Base-by-base conservation (phyloP, 1,140 invertebrate genomes). In the Papilio xuthus region DNA sequence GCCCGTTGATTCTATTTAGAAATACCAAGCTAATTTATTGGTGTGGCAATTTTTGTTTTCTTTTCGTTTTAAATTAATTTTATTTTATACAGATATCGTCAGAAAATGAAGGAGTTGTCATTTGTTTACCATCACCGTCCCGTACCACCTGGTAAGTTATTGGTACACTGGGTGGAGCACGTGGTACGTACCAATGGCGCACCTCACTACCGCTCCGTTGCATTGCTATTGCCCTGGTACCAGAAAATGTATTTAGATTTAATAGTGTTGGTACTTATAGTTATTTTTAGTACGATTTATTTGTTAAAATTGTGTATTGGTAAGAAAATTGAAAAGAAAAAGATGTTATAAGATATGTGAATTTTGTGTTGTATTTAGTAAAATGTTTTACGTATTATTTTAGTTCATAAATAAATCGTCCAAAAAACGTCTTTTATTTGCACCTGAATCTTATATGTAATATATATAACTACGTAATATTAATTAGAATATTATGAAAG, bases 61-160 rank as follows among this genome's bases (percentile, higher is more conserved):
- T 10, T 20, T 63, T 3, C 32, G 32, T 23, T 63, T 63, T 28
- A 9, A 63, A 63, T 23, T 63, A 10, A 28, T 63, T 4, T 69
- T 69, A 28, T 78, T 13, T n/a, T 67, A 78, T 74, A 7, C 50
- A 82, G 82, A 28, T 85, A 83, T 20, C 9, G 56, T 32, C 60
- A 32, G 50, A 67, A 42, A 50, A 73, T 77, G 9, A 83, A 82
- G 63, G 81, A 80, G 23, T 7, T 81, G 6, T 85, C 82, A 2
- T 69, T 80, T 4, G 82, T 85, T 10, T 85, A 83, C 56, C 84
- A 85, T 53, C 78, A 83, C 73, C 71, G 82, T 8, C 69, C 72
- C 20, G 80, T 79, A 20, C 12, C 81, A 28, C 87, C 89, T 4
- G 80, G 70, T 78, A 10, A 75, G 4, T 28, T 23, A 50, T 28